Percentiles rank a stretch among this genome's conserved stretches.
These are phyloP conservation scores for Drosophila recens DNA, from an alignment of 2,888 invertebrate species.

Conservation along the genomic window DNA sequence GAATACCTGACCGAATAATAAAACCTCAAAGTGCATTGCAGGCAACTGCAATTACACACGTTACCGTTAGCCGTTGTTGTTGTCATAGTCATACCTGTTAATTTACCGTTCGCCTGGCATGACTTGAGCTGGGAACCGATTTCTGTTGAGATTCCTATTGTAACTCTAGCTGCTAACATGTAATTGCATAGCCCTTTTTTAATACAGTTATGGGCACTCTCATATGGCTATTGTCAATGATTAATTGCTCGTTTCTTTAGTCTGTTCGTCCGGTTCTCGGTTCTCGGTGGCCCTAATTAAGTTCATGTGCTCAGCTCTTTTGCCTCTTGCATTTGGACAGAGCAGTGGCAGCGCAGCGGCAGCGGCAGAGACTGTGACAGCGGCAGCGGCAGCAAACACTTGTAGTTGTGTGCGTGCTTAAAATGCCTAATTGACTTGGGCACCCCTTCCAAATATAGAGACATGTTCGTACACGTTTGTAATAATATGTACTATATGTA, in stretches of 20 bases:
- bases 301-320: constrained; percentile 48
- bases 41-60: constrained; percentile 74
- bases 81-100: constrained; percentile 40
- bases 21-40: constrained; percentile 58
- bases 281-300: constrained; percentile 64
- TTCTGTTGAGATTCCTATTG: constrained; percentile 20
- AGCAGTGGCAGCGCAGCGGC: background rate
- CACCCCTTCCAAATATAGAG: constrained; percentile 27
- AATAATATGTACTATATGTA: constrained; percentile 20
- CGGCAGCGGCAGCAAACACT: constrained; percentile 42
- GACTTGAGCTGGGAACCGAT: constrained; percentile 16
- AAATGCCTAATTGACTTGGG: constrained; percentile 76
- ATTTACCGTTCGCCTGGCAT: constrained; percentile 15
- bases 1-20: constrained; percentile 61
- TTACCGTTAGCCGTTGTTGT: constrained; percentile 70
- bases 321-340: constrained; percentile 22
- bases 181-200: constrained; percentile 37
- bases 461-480: constrained; percentile 49
- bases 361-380: constrained; percentile 2
- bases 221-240: constrained; percentile 55
- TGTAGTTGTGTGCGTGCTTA: constrained; percentile 79
- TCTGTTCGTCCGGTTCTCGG: constrained; percentile 38
- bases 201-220: constrained; percentile 14
- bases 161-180: constrained; percentile 37
- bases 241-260: constrained; percentile 56